Percentiles rank a stretch among this genome's conserved stretches.
Conservation (phyloP, 2,888 invertebrate species). For the Eupithecia inturbata region DNA sequence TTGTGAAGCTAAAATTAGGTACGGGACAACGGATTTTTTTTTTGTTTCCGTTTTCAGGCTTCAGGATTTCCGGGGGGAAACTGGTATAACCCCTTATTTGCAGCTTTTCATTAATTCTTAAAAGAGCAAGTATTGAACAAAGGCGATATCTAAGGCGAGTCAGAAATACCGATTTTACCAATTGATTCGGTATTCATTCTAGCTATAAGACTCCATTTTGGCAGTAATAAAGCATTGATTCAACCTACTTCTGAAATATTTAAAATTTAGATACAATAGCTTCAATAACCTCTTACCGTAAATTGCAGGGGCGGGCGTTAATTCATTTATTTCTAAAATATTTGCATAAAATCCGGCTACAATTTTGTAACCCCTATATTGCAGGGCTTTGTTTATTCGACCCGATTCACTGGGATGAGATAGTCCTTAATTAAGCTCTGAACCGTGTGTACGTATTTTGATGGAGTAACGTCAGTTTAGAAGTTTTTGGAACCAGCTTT, state of each 20-base stretch:
- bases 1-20: background rate
- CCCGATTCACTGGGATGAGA: slow-evolving; percentile 19
- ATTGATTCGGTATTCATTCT: background rate
- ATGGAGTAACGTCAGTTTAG: background rate
- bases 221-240: background rate
- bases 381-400: slow-evolving; percentile 28
- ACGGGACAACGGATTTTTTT: too few relatives aligned
- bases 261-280: background rate
- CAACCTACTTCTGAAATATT: background rate
- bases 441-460: slow-evolving; percentile 8
- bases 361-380: slow-evolving; percentile 24
- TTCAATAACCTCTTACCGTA: background rate
- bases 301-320: slow-evolving; percentile 8
- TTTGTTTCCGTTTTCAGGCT: too few relatives aligned
- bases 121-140: background rate
- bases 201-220: background rate
- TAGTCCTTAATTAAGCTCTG: slow-evolving; percentile 27
- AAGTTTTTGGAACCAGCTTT: background rate
- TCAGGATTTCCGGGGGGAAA: too few relatives aligned
- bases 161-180: background rate
- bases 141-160: background rate
- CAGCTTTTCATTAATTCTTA: background rate
- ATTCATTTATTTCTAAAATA: slow-evolving; percentile 26
- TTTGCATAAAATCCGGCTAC: slow-evolving; percentile 23
- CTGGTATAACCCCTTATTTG: too few relatives aligned